Conservation (phyloP, 2,113 vertebrate species). For the Trematomus loennbergii region DNA sequence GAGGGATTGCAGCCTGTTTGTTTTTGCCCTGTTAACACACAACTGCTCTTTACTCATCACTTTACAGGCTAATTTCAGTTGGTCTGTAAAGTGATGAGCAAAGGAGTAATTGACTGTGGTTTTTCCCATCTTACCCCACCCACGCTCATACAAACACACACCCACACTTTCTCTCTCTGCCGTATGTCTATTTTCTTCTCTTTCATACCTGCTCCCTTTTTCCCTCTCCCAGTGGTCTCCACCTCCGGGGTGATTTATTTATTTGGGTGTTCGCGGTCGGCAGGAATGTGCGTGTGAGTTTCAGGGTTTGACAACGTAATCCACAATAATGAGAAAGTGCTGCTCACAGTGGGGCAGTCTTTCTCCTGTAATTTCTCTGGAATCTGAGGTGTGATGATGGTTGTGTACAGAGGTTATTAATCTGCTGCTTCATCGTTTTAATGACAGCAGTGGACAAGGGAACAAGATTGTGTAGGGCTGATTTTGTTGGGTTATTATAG, state of each 20-base stretch:
- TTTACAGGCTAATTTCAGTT: constrained; percentile 49
- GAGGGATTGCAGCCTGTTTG: constrained; percentile 55
- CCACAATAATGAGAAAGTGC: constrained; percentile 2
- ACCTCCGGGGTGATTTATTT: constrained; percentile 42
- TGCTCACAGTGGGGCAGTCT: not conserved
- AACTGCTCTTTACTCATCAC: constrained; percentile 27
- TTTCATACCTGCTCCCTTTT: constrained; percentile 13
- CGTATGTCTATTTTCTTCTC: not conserved
- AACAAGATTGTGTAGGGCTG: not conserved
- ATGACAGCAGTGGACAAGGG: not conserved
- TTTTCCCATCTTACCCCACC: constrained; percentile 42
- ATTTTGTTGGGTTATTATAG: not conserved
- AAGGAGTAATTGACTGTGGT: constrained; percentile 68
- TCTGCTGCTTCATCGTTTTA: not conserved
- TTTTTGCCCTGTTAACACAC: constrained; percentile 69
- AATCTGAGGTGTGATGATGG: constrained; percentile 18
- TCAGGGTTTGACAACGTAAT: constrained; percentile 22
- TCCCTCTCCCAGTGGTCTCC: constrained; percentile 11
- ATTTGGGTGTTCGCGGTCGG: constrained; percentile 43
- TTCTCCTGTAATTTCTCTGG: constrained; percentile 8
- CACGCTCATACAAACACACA: not conserved
- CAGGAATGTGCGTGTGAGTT: constrained; percentile 22
- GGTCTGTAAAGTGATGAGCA: constrained; percentile 67
- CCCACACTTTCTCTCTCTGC: not conserved
- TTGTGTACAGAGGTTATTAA: constrained; percentile 12